These are phyloP conservation scores for Brachionus rubens DNA, from an alignment of 1,140 invertebrate species.

Conservation along the genomic window DNA sequence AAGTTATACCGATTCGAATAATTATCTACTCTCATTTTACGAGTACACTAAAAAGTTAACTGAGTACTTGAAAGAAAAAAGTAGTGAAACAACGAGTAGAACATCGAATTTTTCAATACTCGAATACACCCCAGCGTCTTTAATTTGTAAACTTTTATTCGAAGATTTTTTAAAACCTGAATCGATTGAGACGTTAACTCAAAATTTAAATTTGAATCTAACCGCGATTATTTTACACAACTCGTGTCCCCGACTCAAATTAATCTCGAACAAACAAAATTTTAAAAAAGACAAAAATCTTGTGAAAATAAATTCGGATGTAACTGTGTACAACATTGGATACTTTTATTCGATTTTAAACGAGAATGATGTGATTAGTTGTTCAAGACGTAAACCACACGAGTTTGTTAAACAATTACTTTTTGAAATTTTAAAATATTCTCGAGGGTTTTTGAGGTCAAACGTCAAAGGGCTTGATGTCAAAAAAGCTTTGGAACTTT, in stretches of 20 bases:
- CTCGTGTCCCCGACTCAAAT: slow-evolving; percentile 54
- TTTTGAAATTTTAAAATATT: slow-evolving; percentile 47
- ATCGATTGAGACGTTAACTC: slow-evolving; percentile 53
- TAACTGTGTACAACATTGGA: slow-evolving; percentile 4
- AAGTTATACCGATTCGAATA: neutral
- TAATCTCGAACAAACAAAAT: slow-evolving; percentile 50
- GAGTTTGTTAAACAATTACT: slow-evolving; percentile 50
- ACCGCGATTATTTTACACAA: slow-evolving; percentile 58
- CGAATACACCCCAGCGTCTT: neutral
- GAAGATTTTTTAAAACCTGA: slow-evolving; percentile 6
- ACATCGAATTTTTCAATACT: neutral
- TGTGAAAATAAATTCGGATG: neutral
- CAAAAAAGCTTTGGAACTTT: slow-evolving; percentile 49
- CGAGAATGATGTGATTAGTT: neutral
- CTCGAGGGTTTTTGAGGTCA: neutral
- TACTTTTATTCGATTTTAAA: slow-evolving; percentile 47
- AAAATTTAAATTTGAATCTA: slow-evolving; percentile 56
- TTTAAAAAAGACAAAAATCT: neutral
- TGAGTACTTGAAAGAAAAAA: slow-evolving; percentile 31
- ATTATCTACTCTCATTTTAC: slow-evolving; percentile 35
- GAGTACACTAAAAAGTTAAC: slow-evolving; percentile 6
- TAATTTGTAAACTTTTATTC: slow-evolving; percentile 36
- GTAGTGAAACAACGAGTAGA: neutral
- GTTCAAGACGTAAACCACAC: slow-evolving; percentile 48
- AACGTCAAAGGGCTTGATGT: slow-evolving; percentile 49